These are phyloP conservation scores for Chloroclysta siterata DNA, from an alignment of 2,888 invertebrate species.

Conservation along the genomic window DNA sequence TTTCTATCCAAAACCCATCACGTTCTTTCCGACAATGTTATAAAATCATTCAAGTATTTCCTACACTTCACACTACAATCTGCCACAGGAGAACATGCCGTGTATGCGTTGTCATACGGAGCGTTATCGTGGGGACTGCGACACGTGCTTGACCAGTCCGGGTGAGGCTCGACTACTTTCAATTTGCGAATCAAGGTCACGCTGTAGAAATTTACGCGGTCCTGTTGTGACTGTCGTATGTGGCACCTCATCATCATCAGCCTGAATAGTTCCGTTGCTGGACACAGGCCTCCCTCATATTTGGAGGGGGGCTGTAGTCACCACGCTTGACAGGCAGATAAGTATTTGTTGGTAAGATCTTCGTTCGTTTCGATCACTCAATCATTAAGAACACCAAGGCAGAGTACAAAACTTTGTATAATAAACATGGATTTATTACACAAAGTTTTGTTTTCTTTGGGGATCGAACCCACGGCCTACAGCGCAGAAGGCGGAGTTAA, in stretches of 20 bases:
- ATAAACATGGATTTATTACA: too few species aligned
- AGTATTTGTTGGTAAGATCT: too few species aligned
- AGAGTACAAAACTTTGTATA: too few species aligned
- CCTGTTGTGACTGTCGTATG: constrained; percentile 5
- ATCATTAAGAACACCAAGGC: too few species aligned
- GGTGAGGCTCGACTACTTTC: constrained; percentile 62
- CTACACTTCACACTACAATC: background rate
- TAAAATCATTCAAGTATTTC: constrained; percentile 2
- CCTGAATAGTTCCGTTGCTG: too few species aligned
- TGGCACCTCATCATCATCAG: background rate
- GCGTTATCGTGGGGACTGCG: background rate
- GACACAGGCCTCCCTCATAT: too few species aligned
- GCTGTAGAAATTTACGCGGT: constrained; percentile 55
- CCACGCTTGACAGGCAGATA: too few species aligned
- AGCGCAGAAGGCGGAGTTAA: too few species aligned
- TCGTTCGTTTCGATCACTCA: too few species aligned
- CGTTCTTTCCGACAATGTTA: background rate
- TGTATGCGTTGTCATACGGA: background rate
- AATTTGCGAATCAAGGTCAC: constrained; percentile 71
- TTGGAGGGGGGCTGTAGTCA: too few species aligned
- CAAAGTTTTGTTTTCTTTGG: too few species aligned
- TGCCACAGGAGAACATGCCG: background rate
- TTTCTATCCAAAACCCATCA: constrained; percentile 2
- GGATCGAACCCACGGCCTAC: too few species aligned
- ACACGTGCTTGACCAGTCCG: constrained; percentile 48